Base-by-base conservation (phyloP, 2,113 vertebrate genomes). In the Spea multiplicata region DNA sequence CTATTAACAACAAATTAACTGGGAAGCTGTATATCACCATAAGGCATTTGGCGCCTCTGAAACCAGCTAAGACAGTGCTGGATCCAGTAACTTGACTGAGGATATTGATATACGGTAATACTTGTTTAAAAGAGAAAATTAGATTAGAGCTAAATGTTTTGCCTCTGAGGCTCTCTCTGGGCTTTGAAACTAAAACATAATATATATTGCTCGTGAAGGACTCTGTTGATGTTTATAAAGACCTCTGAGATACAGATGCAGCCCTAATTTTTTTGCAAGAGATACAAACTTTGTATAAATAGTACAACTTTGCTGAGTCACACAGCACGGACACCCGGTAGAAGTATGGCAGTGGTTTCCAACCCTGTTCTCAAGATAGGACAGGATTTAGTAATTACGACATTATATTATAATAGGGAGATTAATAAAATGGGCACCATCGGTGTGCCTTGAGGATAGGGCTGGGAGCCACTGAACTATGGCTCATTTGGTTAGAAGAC, bases 61-160 rank as follows among this genome's bases (percentile, higher is more conserved):
- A 61, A 75, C 49, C 73, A 44, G 30, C 48, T 67, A 67, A 30
- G 65, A 44, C 52, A 7, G 14, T 68, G 65, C 49, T 68, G 52
- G 13, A 68, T 68, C 59, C 74, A 48, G 66, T 16, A 55, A 69
- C 69, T 13, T 69, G n/a, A 76, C 66, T 76, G 16, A 57, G 66
- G 52, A 76, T 70, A 59, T 76, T 76, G 75, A 76, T 74, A 74
- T 48, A 30, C 30, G 30, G 30, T 30, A 74, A 52, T 30, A 69
- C 66, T 69, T 76, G 53, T 57, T 76, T 76, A 61, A 61, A 61
- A 48, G 46, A 49, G 75, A 48, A 76, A 69, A 76, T 49, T 16
- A 68, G 66, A 76, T 76, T 76, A 76, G 5, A 47, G 75, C 52
- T 69, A 76, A 61, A 76, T 69, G 66, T 70, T 76, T 76, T 48